A percentile compares a stretch with the other conserved stretches of the same genome.
Evolutionary conservation across 2,888 invertebrate genomes (phyloP).

Genomic region (Panzeria rudis): DNA sequence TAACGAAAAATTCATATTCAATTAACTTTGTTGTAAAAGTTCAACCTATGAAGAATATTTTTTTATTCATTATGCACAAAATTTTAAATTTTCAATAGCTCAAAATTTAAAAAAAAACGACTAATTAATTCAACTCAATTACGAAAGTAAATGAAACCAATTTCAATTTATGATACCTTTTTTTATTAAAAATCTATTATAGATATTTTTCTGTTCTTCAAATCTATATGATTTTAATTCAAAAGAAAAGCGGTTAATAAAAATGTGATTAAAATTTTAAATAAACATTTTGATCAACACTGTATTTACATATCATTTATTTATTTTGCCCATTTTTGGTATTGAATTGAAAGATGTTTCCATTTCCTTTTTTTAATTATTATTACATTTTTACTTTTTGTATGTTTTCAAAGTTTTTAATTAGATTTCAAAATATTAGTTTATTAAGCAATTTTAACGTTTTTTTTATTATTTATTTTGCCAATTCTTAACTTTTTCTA

Average conservation of each 20-base stretch:
- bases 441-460: background rate
- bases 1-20: too few species aligned
- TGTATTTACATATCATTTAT: background rate
- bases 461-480: constrained; percentile 23
- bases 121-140: too few species aligned
- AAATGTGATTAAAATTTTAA: background rate
- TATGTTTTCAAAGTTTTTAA: background rate
- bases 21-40: too few species aligned
- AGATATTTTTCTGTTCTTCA: too few species aligned
- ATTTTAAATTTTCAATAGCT: too few species aligned
- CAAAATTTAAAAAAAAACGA: too few species aligned
- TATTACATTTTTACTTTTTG: background rate
- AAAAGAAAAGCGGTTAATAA: background rate
- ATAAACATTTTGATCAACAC: background rate
- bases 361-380: background rate
- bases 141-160: too few species aligned
- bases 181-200: background rate
- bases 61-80: too few species aligned
- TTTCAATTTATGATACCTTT: too few species aligned
- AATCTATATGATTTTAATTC: too few species aligned
- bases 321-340: background rate
- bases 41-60: too few species aligned
- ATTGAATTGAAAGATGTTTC: background rate
- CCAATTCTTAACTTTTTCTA: constrained; percentile 10
- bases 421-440: background rate